Evolutionary conservation across 2,113 vertebrate species (phyloP).

Genomic region (Uropsilus gracilis): DNA sequence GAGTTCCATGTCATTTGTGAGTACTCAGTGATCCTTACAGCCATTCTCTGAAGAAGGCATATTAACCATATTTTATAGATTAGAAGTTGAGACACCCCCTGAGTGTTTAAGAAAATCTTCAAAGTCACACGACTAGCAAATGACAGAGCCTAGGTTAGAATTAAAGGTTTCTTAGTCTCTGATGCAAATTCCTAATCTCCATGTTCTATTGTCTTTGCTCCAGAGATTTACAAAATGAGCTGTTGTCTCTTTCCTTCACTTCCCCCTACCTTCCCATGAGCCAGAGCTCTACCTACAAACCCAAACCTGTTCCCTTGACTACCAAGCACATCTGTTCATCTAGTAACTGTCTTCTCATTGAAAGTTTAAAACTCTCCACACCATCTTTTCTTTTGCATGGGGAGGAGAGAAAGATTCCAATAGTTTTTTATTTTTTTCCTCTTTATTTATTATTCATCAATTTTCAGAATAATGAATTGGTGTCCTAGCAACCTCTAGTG

Average conservation of each 20-base stretch:
- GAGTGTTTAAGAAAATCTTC: not conserved
- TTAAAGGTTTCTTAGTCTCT: not conserved
- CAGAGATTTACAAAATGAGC: not conserved
- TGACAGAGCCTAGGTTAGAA: not conserved
- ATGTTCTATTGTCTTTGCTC: not conserved
- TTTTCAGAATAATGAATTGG: conserved; percentile 15
- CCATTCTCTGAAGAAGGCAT: not conserved
- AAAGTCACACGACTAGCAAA: not conserved
- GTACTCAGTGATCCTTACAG: not conserved
- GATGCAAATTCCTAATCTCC: not conserved
- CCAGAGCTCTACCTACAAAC: not conserved
- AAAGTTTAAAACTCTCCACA: not conserved
- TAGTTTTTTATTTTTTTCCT: not conserved
- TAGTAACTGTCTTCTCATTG: not conserved
- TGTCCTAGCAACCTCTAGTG: not conserved
- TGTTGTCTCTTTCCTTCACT: not conserved
- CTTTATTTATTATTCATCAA: not conserved
- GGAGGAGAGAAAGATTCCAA: not conserved
- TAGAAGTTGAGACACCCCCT: not conserved
- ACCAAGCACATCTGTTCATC: not conserved
- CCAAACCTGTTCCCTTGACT: not conserved
- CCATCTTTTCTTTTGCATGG: not conserved
- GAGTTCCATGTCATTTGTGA: conserved; percentile 12
- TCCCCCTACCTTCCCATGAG: not conserved
- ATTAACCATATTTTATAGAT: not conserved